Evolutionary conservation across 2,797 vertebrate genomes (phyloP), one percentile per base, ranked within the genome.

Genomic region (Bryconaethiops microstoma): DNA sequence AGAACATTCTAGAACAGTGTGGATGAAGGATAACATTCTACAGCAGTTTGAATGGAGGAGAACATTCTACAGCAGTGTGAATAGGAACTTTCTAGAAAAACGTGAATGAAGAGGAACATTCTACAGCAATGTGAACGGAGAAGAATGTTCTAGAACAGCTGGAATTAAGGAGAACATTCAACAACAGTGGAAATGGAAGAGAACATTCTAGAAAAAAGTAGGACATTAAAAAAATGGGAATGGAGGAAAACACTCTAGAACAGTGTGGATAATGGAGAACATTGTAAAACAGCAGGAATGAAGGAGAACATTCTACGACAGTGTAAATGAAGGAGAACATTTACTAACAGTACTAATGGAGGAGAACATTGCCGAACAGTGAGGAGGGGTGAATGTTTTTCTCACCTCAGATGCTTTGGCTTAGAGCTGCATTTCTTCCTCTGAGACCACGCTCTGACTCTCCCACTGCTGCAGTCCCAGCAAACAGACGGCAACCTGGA

Each of bases 391-490:
- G 55, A 62, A 25, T 62, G 4, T 60, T 21, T 12, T 7, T 9
- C 2, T 57, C 54, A 57, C 54, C 17, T n/a, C 14, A 7, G 7
- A 9, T 25, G 52, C 67, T 50, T 69, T 73, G 67, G 67, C 35
- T 76, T 57, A 54, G n/a, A 68, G 68, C 23, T 59, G 29, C 12
- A 65, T 80, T 82, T 65, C 72, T 78, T 55, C 70, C n/a, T n/a
- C n/a, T n/a, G n/a, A n/a, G n/a, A n/a, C n/a, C n/a, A n/a, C n/a
- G n/a, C 25, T 78, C 45, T 69, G 59, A 79, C 68, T 74, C 62
- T 45, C 77, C 77, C 64, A 74, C 70, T 68, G 29, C 63, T 40
- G n/a, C 77, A 82, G 13, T 52, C 67, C 67, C 19, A 48, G 42
- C 29, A 67, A 39, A 67, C 64, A 40, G 17, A 17, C 40, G 7